A percentile compares a stretch with the other conserved stretches of the same genome.
These are phyloP conservation scores for Ciconia boyciana DNA, from an alignment of 2,113 vertebrate species.

Conservation along the genomic window DNA sequence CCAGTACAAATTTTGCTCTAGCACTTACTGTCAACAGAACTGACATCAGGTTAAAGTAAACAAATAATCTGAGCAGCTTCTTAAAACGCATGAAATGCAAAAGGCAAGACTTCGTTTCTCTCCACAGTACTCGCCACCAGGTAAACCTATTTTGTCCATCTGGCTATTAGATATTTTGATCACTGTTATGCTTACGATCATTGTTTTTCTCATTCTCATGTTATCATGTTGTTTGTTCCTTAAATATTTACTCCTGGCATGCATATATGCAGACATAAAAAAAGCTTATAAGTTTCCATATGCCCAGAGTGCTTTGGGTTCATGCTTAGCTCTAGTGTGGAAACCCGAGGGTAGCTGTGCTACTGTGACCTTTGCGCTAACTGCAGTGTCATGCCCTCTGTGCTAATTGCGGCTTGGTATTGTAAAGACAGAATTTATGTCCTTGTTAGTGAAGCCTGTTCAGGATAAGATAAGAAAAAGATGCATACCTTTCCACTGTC, in stretches of 20 bases:
- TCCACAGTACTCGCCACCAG: background rate
- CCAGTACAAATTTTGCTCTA: background rate
- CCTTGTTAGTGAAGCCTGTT: conserved; percentile 8
- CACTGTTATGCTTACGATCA: background rate
- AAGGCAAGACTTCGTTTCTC: background rate
- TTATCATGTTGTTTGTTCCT: background rate
- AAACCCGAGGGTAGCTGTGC: background rate
- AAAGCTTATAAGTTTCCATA: background rate
- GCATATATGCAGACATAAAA: background rate
- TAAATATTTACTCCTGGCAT: background rate
- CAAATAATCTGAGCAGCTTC: background rate
- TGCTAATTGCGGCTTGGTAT: background rate
- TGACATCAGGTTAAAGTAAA: background rate
- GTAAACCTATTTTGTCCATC: background rate
- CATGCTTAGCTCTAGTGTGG: background rate
- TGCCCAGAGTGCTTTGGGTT: background rate
- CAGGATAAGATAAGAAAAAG: conserved; percentile 34
- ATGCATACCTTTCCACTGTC: background rate
- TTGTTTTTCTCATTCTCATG: background rate
- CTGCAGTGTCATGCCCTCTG: background rate
- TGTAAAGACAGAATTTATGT: conserved; percentile 16
- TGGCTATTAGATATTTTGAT: background rate
- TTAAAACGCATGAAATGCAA: background rate
- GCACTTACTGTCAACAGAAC: background rate
- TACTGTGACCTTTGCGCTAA: conserved; percentile 5